phyloP scores from a whole-genome alignment of 30 jellyfish, hydroid and myxozoan genomes.

The Euphysa ruthae region DNA sequence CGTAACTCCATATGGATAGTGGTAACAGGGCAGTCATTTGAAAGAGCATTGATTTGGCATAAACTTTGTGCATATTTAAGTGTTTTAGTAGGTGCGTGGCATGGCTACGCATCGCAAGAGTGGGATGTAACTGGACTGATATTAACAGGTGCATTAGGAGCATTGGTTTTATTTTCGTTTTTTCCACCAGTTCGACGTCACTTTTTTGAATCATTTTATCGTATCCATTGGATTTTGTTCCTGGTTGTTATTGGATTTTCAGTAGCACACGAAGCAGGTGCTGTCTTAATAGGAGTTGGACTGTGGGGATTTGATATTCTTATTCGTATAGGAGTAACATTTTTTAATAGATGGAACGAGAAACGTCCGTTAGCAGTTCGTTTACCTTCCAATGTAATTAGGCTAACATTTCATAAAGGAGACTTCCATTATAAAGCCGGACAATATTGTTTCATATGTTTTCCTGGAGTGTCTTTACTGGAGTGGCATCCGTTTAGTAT shows the following conservation, averaged over 20 bases:
- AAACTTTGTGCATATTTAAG: conserved; percentile 54
- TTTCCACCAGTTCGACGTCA: conserved; percentile 53
- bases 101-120: conserved; percentile 32
- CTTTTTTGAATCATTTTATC: conserved; percentile 40
- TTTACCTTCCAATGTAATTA: conserved; percentile 49
- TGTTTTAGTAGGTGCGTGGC: conserved; percentile 55
- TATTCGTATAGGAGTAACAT: conserved; percentile 31
- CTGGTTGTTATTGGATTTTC: conserved; percentile 48
- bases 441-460: conserved; percentile 50
- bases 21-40: conserved; percentile 54
- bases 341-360: conserved; percentile 32
- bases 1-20: conserved; percentile 48
- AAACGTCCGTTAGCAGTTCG: conserved; percentile 27
- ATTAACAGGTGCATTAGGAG: conserved; percentile 40
- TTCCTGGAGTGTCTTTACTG: conserved; percentile 51
- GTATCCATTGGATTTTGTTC: conserved; percentile 54
- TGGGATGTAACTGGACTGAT: conserved; percentile 42
- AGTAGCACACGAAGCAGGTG: conserved; percentile 52
- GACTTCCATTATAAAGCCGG: conserved; percentile 43
- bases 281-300: conserved; percentile 41
- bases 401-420: conserved; percentile 35
- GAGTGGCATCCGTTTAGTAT: conserved; percentile 77
- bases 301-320: conserved; percentile 48
- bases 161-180: conserved; percentile 38
- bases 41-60: conserved; percentile 60